Evolutionary conservation across 2,797 vertebrate genomes (phyloP), one percentile per base, ranked within the genome.

Genomic region (Sphenodon punctatus): DNA sequence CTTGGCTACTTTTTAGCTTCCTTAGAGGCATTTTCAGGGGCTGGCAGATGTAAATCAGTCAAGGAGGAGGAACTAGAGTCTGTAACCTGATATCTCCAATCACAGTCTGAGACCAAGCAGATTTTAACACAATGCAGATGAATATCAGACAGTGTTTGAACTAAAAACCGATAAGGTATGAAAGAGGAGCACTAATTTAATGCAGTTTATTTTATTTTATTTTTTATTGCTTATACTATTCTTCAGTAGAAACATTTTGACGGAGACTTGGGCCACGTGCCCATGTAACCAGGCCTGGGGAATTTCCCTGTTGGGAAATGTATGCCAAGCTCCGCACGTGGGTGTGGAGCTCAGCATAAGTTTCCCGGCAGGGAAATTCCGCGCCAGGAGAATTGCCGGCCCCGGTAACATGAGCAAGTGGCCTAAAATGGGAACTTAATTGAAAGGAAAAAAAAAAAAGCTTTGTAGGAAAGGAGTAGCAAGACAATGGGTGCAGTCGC

Each of bases 381-480:
- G n/a, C n/a, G n/a, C n/a, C n/a, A n/a, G n/a, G n/a, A n/a, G 38
- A 84, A 69, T 45, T 55, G 46, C 6, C n/a, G n/a, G 25, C 45
- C 81, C 78, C 88, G 86, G 80, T 82, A 89, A 58, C 41, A 67
- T 82, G 63, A 78, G 59, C 84, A 86, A 89, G 65, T 34, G 36
- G 36, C n/a, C 53, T 87, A 73, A 60, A 74, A 66, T 70, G 8
- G 48, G 43, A 86, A 95, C 94, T 94, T 97, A 75, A 90, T 6
- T 82, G 78, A 80, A 81, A 89, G 85, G 82, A 60, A 88, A 88
- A 87, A 36, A 69, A 78, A 60, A 27, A 13, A 36, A 67, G 32
- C 22, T 67, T 11, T 67, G 7, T 46, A 68, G 38, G 56, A 46
- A n/a, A 56, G 16, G 17, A 55, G n/a, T n/a, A n/a, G n/a, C n/a